Percentiles rank a stretch among this genome's conserved stretches.
Evolutionary conservation across 2,113 vertebrate species (phyloP).

Genomic region (Circaetus gallicus): DNA sequence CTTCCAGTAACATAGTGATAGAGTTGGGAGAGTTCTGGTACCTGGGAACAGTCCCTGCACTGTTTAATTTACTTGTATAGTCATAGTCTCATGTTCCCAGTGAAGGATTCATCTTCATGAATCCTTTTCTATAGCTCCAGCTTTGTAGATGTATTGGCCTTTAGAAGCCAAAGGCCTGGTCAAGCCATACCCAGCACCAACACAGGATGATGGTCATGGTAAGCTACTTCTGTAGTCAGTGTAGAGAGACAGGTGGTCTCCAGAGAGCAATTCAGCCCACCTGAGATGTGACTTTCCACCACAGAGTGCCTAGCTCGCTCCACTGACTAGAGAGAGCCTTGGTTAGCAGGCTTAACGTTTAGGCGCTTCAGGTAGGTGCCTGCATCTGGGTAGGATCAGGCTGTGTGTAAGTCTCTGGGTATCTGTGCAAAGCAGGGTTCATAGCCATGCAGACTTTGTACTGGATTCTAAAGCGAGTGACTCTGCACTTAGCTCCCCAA

Average conservation of each 20-base stretch:
- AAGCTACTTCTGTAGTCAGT: background rate
- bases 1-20: accelerated
- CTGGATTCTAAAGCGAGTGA: background rate
- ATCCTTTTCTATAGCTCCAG: background rate
- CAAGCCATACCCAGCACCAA: background rate
- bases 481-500: background rate
- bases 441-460: background rate
- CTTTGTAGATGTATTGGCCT: background rate
- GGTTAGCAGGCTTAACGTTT: background rate
- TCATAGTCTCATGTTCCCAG: background rate
- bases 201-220: background rate
- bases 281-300: background rate
- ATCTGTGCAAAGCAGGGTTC: background rate
- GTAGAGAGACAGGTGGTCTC: background rate
- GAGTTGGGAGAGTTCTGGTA: background rate
- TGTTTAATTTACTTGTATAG: background rate
- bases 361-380: background rate
- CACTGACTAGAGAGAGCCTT: background rate
- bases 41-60: background rate
- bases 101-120: background rate
- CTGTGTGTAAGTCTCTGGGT: no score
- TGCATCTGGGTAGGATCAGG: background rate
- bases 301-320: background rate
- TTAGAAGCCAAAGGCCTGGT: background rate
- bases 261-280: background rate